These are phyloP conservation scores for Pongo abelii DNA, from an alignment of 2,113 vertebrate genomes.

Conservation along the genomic window DNA sequence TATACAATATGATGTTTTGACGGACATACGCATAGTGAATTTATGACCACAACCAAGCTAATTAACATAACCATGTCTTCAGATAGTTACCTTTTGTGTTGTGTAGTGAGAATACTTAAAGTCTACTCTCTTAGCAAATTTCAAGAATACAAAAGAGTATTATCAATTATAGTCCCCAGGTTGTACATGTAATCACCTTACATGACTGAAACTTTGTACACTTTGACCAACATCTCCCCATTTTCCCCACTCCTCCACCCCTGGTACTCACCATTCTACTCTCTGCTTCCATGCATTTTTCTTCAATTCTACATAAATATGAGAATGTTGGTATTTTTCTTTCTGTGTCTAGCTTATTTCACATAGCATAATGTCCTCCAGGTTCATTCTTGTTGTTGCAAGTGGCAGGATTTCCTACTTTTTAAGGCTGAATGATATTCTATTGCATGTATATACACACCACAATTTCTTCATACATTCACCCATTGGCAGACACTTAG, in stretches of 20 bases:
- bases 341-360: not conserved
- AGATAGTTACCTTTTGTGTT: not conserved
- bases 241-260: not conserved
- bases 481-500: too few relatives aligned
- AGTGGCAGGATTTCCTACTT: too few relatives aligned
- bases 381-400: not conserved
- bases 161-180: not conserved
- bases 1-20: not conserved
- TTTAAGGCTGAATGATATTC: too few relatives aligned
- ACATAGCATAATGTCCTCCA: not conserved
- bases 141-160: not conserved
- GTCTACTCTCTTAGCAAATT: not conserved
- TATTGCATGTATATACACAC: too few relatives aligned
- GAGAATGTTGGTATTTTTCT: not conserved
- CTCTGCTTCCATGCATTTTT: not conserved
- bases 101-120: not conserved
- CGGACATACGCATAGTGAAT: not conserved
- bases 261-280: not conserved
- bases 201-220: not conserved
- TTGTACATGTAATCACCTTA: not conserved
- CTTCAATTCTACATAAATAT: not conserved
- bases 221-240: too few relatives aligned
- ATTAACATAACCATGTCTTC: not conserved
- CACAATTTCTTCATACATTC: too few relatives aligned
- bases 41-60: not conserved